Evolutionary conservation across 2,113 vertebrate species (phyloP).

Genomic region (Pelusios castaneus): DNA sequence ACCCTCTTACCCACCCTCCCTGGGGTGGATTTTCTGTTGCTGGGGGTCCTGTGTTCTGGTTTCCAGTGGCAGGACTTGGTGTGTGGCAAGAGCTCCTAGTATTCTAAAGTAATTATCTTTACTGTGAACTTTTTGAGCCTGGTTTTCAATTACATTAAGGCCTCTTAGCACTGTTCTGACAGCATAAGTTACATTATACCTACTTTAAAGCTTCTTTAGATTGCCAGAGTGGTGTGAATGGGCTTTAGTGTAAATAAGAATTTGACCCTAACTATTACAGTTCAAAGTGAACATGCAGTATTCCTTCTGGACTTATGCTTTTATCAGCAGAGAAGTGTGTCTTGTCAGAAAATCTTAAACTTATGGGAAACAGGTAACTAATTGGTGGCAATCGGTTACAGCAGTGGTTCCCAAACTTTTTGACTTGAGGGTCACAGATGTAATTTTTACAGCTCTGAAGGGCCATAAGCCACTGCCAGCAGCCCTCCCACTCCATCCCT

Average conservation of each 20-base stretch:
- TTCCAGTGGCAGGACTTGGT: background rate
- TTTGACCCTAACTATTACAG: background rate
- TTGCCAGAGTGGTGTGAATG: background rate
- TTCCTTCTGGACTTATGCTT: background rate
- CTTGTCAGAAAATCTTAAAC: background rate
- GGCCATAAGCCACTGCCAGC: too few relatives aligned
- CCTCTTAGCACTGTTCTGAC: background rate
- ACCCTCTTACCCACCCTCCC: background rate
- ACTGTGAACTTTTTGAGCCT: background rate
- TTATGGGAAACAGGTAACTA: constrained; percentile 15
- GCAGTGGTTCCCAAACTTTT: background rate
- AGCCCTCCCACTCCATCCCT: too few relatives aligned
- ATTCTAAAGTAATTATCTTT: background rate
- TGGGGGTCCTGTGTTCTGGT: background rate
- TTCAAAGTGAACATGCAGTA: background rate
- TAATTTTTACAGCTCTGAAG: too few relatives aligned
- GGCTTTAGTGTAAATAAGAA: background rate
- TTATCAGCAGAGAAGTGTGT: background rate
- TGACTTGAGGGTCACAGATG: too few relatives aligned
- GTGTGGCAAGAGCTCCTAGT: background rate
- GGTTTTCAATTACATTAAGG: background rate
- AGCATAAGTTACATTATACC: background rate
- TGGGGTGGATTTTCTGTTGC: background rate
- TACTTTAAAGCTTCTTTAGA: background rate
- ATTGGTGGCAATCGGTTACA: background rate